Base-by-base conservation (phyloP, 2,113 vertebrate species). In the Lucifuga dentata region DNA sequence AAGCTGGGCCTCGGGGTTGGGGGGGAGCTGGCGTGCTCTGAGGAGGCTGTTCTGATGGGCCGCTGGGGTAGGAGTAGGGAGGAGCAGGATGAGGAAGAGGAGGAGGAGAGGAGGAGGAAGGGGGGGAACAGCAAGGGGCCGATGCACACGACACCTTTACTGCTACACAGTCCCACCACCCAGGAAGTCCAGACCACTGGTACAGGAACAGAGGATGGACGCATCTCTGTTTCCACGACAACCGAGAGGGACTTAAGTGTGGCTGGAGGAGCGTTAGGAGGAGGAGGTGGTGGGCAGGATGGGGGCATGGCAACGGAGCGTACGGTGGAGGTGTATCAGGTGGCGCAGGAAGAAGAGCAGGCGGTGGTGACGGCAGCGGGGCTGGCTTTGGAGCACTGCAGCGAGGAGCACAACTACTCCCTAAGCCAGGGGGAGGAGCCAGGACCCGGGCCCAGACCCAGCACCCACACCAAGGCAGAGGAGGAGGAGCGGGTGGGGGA, bases 351-450 rank as follows among this genome's bases (percentile, higher is more conserved):
- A 59, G 74, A 87, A 15, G 88, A 82, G 48, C 71, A 85, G 33
- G 80, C 2, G 17, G 61, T 35, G 5, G 63, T 44, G 8, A 55
- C 36, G 1, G 58, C 46, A 0, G 59, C 65, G 0, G 85, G 84
- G n/a, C 46, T 83, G 40, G 72, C 51, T 21, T 38, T 85, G 61
- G 92, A 92, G 83, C 86, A 86, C 68, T 86, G 88, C 85, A 90
- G 76, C 5, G 87, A 92, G 81, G 91, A 92, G 61, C 92, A 93
- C 85, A 93, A 93, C 86, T 93, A 93, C 75, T 93, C 92, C 55
- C 73, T 93, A 39, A 63, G 83, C 59, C 81, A 90, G 72, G 90
- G 84, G 1, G 90, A 68, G 2, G 86, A 84, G 7, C 59, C 38
- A 44, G 73, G 46, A 9, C 19, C 68, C 0, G 83, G 40, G 11